Conservation (phyloP, 2,888 invertebrate genomes). For the Nemurella pictetii region DNA sequence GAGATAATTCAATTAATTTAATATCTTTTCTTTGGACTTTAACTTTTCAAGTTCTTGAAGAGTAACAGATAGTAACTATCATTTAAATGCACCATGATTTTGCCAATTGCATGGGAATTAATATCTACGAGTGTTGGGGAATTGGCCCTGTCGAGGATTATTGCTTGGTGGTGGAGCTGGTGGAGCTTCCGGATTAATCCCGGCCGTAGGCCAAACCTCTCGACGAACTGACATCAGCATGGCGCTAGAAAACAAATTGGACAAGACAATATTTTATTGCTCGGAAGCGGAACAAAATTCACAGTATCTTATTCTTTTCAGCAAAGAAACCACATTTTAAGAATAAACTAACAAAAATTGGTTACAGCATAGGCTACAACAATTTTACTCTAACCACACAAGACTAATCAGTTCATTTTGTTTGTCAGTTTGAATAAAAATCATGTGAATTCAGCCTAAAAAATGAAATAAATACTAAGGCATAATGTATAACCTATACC, state of each 20-base stretch:
- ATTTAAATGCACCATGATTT: neutral
- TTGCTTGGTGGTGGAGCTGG: neutral
- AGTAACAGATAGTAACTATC: neutral
- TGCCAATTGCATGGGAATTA: neutral
- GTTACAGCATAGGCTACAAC: too few species aligned
- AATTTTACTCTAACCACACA: too few species aligned
- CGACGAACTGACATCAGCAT: conserved; percentile 3
- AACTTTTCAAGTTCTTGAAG: neutral
- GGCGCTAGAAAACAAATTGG: neutral
- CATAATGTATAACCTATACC: neutral
- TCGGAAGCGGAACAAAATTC: too few species aligned
- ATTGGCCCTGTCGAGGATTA: neutral
- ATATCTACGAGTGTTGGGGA: neutral
- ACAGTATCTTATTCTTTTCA: too few species aligned
- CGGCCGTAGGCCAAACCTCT: neutral
- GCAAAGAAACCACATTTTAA: too few species aligned
- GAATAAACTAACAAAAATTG: too few species aligned
- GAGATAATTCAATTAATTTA: neutral
- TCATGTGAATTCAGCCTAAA: neutral
- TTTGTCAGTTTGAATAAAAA: neutral
- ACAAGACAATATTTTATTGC: neutral
- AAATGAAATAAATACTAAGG: neutral
- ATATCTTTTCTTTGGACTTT: neutral
- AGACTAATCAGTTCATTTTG: too few species aligned
- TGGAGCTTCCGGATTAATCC: neutral